Evolutionary conservation across 64 coral and sea anemone genomes (phyloP).

Genomic region (Pachyseris speciosa): DNA sequence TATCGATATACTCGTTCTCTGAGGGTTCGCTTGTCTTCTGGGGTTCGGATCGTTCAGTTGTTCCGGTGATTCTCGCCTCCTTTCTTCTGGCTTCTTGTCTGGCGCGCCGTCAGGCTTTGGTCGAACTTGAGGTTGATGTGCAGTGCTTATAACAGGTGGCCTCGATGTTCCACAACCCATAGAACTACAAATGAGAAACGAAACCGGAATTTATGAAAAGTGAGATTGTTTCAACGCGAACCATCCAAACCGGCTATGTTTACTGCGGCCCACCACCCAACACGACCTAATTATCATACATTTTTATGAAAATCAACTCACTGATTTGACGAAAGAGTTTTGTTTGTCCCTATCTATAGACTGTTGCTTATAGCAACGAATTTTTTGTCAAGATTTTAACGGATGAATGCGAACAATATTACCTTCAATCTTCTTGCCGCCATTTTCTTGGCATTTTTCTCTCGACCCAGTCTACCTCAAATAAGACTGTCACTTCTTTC

Average conservation of each 20-base stretch:
- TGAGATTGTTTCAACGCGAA: neutral
- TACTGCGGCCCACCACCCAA: neutral
- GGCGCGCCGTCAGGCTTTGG: constrained; percentile 11
- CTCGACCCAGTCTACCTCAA: no score
- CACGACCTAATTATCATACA: constrained; percentile 16
- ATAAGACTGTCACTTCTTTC: no score
- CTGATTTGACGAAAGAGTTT: neutral
- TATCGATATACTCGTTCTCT: constrained; percentile 8
- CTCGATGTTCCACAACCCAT: constrained; percentile 95
- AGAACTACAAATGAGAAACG: constrained; percentile 59
- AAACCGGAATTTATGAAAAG: neutral
- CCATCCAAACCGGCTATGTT: neutral
- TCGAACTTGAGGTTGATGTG: constrained; percentile 17
- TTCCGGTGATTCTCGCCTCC: neutral
- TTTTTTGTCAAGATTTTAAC: neutral
- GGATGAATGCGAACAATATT: neutral
- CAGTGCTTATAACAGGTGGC: constrained; percentile 52
- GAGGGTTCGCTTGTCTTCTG: neutral
- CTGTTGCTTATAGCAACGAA: constrained; percentile 32
- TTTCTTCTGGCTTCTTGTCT: neutral
- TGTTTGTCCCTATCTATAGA: neutral
- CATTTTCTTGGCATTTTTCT: no score
- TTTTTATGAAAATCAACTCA: neutral
- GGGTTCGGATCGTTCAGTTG: neutral
- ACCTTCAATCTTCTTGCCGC: no score